Base-by-base conservation (phyloP, 2,888 invertebrate genomes). In the Monochamus alternatus region DNA sequence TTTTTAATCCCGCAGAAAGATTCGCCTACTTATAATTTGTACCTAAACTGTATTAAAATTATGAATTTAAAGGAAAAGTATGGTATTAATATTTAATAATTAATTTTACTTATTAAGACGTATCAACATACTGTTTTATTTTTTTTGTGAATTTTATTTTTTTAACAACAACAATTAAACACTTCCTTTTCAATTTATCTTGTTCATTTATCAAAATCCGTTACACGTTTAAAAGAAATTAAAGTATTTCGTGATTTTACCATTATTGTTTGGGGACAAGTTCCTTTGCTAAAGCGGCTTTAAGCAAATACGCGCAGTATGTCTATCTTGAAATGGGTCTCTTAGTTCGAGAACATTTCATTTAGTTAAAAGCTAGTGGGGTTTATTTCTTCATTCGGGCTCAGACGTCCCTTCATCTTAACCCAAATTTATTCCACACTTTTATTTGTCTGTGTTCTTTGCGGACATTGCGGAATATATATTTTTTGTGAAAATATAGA, bases 361-460 rank as follows among this genome's bases (percentile, higher is more conserved):
- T 82, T 78, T 81, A 78, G 78, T 78, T 81, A 81, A 82, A 81
- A 81, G 81, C 82, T 75, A 81, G 80, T 80, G 74, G 80, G 70
- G 72, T 80, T 81, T 78, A 80, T 80, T 78, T 81, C 75, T 75
- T 80, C 77, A 77, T 79, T 74, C 60, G 44, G 60, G 55, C 60
- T 62, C 62, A 47, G 59, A 65, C 47, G 59, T 60, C 67, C 68
- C 68, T 63, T 69, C 66, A 66, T 69, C 64, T 65, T 70, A 71
- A 77, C 64, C 74, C 66, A 74, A 74, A 77, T 77, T 74, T 77
- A 77, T 77, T 72, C 74, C 65, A 74, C 73, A 74, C 74, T 77
- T 63, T 74, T 74, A 63, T 71, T 72, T 58, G 62, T 74, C 71
- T 77, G 64, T 70, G 74, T 74, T 66, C 67, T 74, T 30, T 44